Conservation (phyloP, 1,140 invertebrate species). For the Agrypnia vestita region DNA sequence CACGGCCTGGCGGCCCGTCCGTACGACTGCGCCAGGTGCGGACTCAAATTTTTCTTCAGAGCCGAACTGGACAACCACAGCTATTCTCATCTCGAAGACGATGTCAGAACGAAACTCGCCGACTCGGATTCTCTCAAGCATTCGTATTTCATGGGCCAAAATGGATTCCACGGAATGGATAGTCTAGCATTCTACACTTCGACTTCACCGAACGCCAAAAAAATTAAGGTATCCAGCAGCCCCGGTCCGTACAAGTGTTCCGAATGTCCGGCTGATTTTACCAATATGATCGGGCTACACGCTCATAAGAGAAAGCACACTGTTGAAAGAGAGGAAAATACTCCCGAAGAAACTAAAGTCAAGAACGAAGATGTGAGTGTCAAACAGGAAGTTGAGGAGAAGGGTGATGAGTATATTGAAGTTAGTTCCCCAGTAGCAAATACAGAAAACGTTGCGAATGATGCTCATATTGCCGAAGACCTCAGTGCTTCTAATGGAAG, state of each 20-base stretch:
- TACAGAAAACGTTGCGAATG: slow-evolving; percentile 10
- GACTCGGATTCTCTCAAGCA: slow-evolving; percentile 48
- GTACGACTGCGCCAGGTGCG: slow-evolving; percentile 89
- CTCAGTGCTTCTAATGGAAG: slow-evolving; percentile 51
- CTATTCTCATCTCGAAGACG: slow-evolving; percentile 74
- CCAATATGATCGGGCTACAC: slow-evolving; percentile 45
- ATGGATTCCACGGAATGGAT: slow-evolving; percentile 56
- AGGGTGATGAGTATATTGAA: slow-evolving; percentile 59
- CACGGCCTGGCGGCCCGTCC: slow-evolving; percentile 85
- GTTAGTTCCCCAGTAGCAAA: slow-evolving; percentile 54
- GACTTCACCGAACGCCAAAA: slow-evolving; percentile 50
- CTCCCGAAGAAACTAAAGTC: slow-evolving; percentile 25
- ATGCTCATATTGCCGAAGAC: slow-evolving; percentile 29
- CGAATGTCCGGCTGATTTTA: slow-evolving; percentile 52
- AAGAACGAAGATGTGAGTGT: slow-evolving; percentile 50
- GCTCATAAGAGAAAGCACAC: slow-evolving; percentile 47
- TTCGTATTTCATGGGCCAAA: slow-evolving; percentile 56
- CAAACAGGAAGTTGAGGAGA: slow-evolving; percentile 58
- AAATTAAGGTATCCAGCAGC: slow-evolving; percentile 56
- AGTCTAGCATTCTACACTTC: slow-evolving; percentile 52
- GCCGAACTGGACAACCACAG: slow-evolving; percentile 92
- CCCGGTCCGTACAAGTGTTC: slow-evolving; percentile 52
- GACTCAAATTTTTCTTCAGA: slow-evolving; percentile 91
- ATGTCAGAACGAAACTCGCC: slow-evolving; percentile 54
- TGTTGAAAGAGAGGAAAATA: slow-evolving; percentile 18